These are phyloP conservation scores for Alloplasta piceator DNA, from an alignment of 2,888 invertebrate genomes.

Conservation along the genomic window DNA sequence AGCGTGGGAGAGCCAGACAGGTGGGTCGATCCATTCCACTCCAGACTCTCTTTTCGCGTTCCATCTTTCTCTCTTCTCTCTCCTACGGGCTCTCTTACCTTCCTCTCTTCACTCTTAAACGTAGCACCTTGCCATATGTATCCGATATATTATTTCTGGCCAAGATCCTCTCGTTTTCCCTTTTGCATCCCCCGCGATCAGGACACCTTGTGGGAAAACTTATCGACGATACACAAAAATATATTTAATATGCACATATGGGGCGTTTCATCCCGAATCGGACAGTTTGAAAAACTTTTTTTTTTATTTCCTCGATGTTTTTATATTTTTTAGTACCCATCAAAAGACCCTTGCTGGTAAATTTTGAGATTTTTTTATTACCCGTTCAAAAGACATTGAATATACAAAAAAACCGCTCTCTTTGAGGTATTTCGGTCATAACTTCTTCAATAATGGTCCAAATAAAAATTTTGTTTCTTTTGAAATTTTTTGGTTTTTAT, in stretches of 20 bases:
- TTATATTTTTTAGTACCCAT: no score
- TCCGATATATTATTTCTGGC: conserved; percentile 69
- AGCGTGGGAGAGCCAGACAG: conserved; percentile 82
- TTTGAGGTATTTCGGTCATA: no score
- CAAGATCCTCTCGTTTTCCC: conserved; percentile 46
- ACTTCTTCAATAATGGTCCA: no score
- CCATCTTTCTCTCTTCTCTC: conserved; percentile 60
- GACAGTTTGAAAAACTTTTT: no score
- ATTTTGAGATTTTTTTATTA: no score
- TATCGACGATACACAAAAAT: conserved; percentile 28
- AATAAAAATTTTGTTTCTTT: no score
- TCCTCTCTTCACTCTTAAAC: conserved; percentile 68
- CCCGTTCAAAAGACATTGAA: no score
- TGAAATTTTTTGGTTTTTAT: no score
- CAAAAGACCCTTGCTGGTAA: no score
- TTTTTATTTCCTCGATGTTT: no score
- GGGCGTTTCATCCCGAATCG: no score
- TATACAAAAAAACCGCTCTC: no score
- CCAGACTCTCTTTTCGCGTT: conserved; percentile 65
- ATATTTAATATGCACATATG: background rate
- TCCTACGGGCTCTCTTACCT: conserved; percentile 64
- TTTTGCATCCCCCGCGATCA: conserved; percentile 67
- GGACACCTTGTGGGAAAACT: conserved; percentile 80
- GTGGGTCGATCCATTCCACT: conserved; percentile 74
- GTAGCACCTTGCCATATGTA: conserved; percentile 76